phyloP scores from a whole-genome alignment of 2,113 vertebrate genomes.

The Dromiciops gliroides region DNA sequence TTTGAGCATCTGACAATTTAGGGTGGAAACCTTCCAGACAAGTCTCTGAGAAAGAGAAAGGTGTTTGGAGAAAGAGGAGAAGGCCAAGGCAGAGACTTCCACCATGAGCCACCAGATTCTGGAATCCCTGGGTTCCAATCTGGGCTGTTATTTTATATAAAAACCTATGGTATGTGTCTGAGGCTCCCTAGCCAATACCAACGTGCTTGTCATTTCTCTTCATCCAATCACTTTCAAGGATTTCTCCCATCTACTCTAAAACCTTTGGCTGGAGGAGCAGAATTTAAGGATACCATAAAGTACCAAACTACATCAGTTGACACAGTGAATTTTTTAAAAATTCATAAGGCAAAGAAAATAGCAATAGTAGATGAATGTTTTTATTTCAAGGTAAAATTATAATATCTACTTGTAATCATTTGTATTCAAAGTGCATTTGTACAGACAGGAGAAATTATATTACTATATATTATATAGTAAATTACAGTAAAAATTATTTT shows the following conservation, averaged over 20 bases:
- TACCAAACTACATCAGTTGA: background rate
- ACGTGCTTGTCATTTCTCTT: background rate
- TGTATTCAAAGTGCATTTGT: too few species aligned
- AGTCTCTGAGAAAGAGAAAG: background rate
- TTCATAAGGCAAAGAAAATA: background rate
- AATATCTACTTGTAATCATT: too few species aligned
- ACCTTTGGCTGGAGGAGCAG: background rate
- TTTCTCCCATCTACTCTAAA: background rate
- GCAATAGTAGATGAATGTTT: background rate
- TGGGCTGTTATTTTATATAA: background rate
- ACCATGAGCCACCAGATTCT: too few species aligned
- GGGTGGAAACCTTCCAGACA: background rate
- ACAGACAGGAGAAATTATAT: too few species aligned
- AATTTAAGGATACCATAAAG: background rate
- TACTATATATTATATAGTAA: background rate
- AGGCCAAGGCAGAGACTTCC: background rate
- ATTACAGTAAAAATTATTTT: too few species aligned
- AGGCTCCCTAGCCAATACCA: background rate
- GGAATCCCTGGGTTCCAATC: too few species aligned
- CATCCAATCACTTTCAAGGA: background rate
- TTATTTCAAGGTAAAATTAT: background rate
- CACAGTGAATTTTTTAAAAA: background rate
- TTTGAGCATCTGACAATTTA: background rate
- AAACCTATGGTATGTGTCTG: too few species aligned
- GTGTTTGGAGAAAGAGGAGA: background rate